Percentiles rank a stretch among this genome's conserved stretches.
Evolutionary conservation across 2,113 vertebrate species (phyloP).

Genomic region (Oryzias melastigma): DNA sequence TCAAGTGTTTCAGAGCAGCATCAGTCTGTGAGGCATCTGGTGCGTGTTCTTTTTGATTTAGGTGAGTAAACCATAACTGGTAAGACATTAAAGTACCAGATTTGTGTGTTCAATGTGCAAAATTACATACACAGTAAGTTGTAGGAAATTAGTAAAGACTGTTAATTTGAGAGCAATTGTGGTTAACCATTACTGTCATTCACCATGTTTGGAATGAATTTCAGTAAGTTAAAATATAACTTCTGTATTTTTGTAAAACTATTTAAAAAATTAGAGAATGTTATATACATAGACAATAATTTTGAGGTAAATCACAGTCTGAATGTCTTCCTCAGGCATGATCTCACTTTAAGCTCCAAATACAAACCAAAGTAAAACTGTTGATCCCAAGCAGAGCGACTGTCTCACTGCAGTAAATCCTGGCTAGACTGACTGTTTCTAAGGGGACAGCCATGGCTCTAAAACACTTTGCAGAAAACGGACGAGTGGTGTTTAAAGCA

Average conservation of each 20-base stretch:
- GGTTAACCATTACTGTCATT: no score
- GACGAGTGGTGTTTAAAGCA: constrained; percentile 4
- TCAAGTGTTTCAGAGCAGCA: constrained; percentile 13
- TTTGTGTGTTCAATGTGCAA: no score
- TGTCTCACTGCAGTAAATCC: constrained; percentile 15
- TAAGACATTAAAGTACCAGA: no score
- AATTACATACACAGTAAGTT: no score
- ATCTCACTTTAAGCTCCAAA: not conserved
- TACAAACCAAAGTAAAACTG: not conserved
- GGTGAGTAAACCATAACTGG: not conserved
- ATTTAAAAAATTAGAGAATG: not conserved
- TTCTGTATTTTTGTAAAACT: not conserved
- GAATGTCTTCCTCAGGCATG: not conserved
- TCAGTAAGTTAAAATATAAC: no score
- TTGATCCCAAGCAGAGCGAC: constrained; percentile 1
- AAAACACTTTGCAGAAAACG: constrained; percentile 5
- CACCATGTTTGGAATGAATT: no score
- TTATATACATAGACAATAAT: not conserved
- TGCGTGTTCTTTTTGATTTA: constrained; percentile 2
- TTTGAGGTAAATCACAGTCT: not conserved
- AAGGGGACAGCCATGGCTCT: constrained; percentile 5
- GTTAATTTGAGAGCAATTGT: no score
- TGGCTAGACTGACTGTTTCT: constrained; percentile 10
- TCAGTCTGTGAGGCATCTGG: constrained; percentile 12
- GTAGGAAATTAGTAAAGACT: no score